Conservation (phyloP, 2,888 invertebrate genomes). For the Drosophila colorata region DNA sequence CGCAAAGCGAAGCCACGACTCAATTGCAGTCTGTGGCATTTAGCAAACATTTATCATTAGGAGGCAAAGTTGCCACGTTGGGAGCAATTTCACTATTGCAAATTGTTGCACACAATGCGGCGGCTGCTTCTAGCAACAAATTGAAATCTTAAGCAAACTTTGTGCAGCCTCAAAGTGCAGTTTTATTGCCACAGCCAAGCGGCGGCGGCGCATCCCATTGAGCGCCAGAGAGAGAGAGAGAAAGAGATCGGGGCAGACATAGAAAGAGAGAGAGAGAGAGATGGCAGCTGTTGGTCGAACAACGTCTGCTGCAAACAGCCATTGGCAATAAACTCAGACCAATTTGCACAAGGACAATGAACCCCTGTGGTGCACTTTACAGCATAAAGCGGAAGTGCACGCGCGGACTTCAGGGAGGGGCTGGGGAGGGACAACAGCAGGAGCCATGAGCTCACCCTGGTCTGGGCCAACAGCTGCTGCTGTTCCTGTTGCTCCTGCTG, state of each 20-base stretch:
- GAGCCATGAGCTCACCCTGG: conserved; percentile 25
- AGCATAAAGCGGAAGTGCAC: conserved; percentile 58
- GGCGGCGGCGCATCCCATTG: conserved; percentile 23
- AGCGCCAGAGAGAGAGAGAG: background rate
- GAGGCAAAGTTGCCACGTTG: conserved; percentile 55
- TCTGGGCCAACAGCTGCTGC: conserved; percentile 28
- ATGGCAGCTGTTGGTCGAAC: conserved; percentile 51
- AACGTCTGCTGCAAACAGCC: conserved; percentile 57
- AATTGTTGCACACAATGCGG: conserved; percentile 69
- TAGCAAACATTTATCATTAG: conserved; percentile 73
- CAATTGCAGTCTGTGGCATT: conserved; percentile 63
- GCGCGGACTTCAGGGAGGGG: conserved; percentile 11
- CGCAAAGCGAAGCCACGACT: conserved; percentile 23
- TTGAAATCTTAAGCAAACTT: conserved; percentile 81
- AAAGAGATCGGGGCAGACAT: background rate
- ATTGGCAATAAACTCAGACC: conserved; percentile 77
- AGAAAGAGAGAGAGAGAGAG: background rate
- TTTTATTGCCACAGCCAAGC: conserved; percentile 64
- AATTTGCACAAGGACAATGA: conserved; percentile 81
- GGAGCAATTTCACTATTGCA: conserved; percentile 61
- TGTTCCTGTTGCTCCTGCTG: conserved; percentile 42
- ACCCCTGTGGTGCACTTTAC: conserved; percentile 78
- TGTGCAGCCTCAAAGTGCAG: conserved; percentile 68
- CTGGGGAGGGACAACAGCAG: conserved; percentile 15
- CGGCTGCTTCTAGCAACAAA: conserved; percentile 55